Evolutionary conservation across 2,797 vertebrate genomes (phyloP).

Genomic region (Diceros bicornis): DNA sequence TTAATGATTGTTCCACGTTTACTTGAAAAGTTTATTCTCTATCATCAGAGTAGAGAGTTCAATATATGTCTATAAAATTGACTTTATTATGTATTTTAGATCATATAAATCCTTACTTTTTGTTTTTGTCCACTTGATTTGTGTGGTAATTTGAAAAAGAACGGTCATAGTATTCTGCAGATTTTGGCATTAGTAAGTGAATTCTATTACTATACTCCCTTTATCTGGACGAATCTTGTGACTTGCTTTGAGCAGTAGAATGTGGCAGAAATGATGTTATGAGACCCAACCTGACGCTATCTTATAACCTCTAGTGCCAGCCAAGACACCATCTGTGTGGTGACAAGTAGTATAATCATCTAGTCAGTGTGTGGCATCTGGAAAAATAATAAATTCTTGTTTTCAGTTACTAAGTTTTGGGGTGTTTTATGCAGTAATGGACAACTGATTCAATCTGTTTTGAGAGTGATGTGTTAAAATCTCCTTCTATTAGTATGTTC

Average conservation of each 20-base stretch:
- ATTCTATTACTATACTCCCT: background rate
- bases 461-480: too few species aligned
- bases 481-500: too few species aligned
- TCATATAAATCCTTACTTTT: background rate
- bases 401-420: too few species aligned
- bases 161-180: background rate
- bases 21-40: background rate
- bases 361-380: background rate
- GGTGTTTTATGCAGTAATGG: too few species aligned
- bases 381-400: background rate
- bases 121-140: background rate
- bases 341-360: background rate
- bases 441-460: too few species aligned
- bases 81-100: background rate
- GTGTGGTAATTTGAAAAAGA: background rate
- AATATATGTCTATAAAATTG: background rate
- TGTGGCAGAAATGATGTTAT: background rate
- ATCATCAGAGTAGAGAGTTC: background rate
- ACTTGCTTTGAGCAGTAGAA: background rate
- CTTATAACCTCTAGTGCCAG: background rate
- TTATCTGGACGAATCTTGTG: background rate
- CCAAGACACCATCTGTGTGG: background rate
- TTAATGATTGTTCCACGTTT: background rate
- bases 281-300: too few species aligned
- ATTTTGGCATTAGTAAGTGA: background rate